Base-by-base conservation (phyloP, 64 coral and sea anemone species). In the Porites australiensis region DNA sequence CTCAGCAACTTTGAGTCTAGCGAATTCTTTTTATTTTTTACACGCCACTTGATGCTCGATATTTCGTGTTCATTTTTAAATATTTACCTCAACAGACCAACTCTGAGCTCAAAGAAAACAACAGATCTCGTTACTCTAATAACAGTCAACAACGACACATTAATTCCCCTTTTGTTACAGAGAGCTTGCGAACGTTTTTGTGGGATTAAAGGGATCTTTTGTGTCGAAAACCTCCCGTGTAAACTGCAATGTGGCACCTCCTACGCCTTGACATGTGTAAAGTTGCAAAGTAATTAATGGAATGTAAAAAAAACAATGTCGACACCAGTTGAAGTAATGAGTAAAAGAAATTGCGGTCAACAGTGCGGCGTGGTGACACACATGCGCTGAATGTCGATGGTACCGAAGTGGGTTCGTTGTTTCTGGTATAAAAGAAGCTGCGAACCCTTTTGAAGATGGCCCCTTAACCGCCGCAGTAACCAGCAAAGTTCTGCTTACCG, bases 81-180 rank as follows among this genome's bases (percentile, higher is more conserved):
- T 84, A 84, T 84, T 84, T 84, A 84, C 61, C 6, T 12, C 62
- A 14, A 46, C 10, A 44, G 81, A 84, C 81, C 81, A 84, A 67
- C 81, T 84, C 59, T 66, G 81, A 67, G 81, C 81, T 5, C 81
- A 68, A 84, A 84, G 81, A 84, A 67, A 84, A 84, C 63, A 84
- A 13, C 6, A 16, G 11, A 84, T 84, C 81, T 84, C 43, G 44
- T 84, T 84, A 84, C 81, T 69, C n/a, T 64, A n/a, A 84, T 47
- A 67, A 84, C 46, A 84, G 81, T 54, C 63, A 68, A 69, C 45
- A 69, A 23, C 62, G 81, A 69, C 45, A 14, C 61, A 19, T 12
- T 68, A 69, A 84, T 50, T 84, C 81, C 62, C 8, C 81, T 68
- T 68, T 69, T 84, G 81, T 84, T 84, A 62, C 8, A 84, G 3